A percentile compares a stretch with the other conserved stretches of the same genome.
These are phyloP conservation scores for Palaemon carinicauda DNA, from an alignment of 1,140 invertebrate species.

Conservation along the genomic window DNA sequence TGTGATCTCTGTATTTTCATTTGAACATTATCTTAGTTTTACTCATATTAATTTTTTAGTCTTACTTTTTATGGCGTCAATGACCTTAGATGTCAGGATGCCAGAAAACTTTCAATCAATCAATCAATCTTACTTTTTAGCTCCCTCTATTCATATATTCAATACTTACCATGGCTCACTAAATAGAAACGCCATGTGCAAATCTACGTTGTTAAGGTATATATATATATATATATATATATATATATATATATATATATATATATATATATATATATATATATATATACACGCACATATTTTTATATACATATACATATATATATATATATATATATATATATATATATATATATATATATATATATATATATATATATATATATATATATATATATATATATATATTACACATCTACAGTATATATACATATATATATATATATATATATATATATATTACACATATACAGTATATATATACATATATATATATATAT, in stretches of 20 bases:
- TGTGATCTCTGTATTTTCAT: no score
- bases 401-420: conserved; percentile 25
- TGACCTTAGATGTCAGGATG: no score
- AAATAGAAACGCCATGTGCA: no score
- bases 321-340: conserved; percentile 10
- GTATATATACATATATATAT: conserved; percentile 26
- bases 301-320: conserved; percentile 1
- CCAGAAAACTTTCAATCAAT: no score
- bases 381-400: conserved; percentile 20
- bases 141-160: no score
- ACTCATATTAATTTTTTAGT: no score
- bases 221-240: conserved; percentile 19
- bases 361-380: conserved; percentile 21
- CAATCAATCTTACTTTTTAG: no score
- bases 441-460: conserved; percentile 27
- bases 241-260: conserved; percentile 33
- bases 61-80: no score
- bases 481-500: background rate
- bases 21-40: no score
- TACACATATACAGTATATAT: no score
- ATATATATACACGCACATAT: conserved; percentile 19
- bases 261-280: conserved; percentile 33
- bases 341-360: conserved; percentile 29
- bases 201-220: no score
- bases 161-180: no score